Base-by-base conservation (phyloP, 2,113 vertebrate genomes). In the Phrynocephalus versicolor region DNA sequence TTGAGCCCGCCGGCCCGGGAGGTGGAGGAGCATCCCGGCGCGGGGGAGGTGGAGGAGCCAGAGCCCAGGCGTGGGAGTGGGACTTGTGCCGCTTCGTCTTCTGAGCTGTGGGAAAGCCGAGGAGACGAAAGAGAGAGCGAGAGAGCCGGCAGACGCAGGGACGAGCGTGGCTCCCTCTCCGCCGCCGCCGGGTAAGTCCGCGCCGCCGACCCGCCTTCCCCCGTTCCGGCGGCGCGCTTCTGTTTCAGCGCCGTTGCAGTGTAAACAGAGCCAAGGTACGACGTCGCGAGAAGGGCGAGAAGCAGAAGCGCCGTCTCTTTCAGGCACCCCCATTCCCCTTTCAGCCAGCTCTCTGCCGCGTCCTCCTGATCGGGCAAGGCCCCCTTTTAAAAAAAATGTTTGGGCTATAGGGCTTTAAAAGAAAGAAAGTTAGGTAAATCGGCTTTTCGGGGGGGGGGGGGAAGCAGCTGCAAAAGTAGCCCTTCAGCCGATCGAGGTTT, bases 131-230 rank as follows among this genome's bases (percentile, higher is more conserved):
- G 30, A 16, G 64, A 27, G 27, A 41, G 19, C 0, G n/a, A 62
- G 12, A 37, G 41, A 88, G 83, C 79, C 88, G 89, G 88, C 88
- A 5, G 91, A 84, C 88, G 78, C 70, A 55, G 7, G n/a, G 72
- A 79, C 69, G 75, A 33, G 51, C 67, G n/a, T 39, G 64, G 55
- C 9, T 88, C 60, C 71, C 83, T 30, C 88, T 84, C 57, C 64
- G 84, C 79, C 3, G 69, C 35, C n/a, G 69, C 35, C 64, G 87
- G 85, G 92, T 91, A 83, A 94, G 81, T 35, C 23, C 41, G 60
- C 33, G 25, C 41, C 21, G 2, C 57, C 12, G 71, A 25, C 69
- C 64, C 30, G 41, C 57, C 57, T 33, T 13, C 65, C 23, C 12
- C 13, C 73, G 41, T 75, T 27, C 21, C 25, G 12, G 37, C 3